A percentile compares a stretch with the other conserved stretches of the same genome.
phyloP scores from a whole-genome alignment of 2,113 vertebrate genomes.

The Micronycteris hirsuta region DNA sequence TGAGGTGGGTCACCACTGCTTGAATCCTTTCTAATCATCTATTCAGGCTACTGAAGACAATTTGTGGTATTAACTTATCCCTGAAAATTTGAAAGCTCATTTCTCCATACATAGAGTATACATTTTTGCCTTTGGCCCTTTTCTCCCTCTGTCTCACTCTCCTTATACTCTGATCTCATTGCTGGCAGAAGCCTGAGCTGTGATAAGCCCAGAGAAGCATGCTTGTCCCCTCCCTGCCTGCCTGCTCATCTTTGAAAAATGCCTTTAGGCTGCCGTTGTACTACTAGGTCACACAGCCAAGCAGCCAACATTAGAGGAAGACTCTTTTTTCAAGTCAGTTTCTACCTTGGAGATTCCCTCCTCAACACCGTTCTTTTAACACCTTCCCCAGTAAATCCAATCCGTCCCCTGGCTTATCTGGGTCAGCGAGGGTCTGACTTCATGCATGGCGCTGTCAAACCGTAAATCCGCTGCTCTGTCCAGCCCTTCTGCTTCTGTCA shows the following conservation, averaged over 20 bases:
- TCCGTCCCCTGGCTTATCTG: conserved; percentile 67
- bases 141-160: conserved; percentile 22
- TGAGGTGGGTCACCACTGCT: conserved; percentile 31
- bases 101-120: conserved; percentile 39
- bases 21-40: conserved; percentile 59
- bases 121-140: conserved; percentile 44
- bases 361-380: conserved; percentile 2
- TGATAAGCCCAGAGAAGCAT: conserved; percentile 48
- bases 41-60: conserved; percentile 16
- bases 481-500: conserved; percentile 57
- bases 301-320: conserved; percentile 7
- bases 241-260: conserved; percentile 45
- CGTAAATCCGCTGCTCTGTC: conserved; percentile 56
- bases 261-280: conserved; percentile 9
- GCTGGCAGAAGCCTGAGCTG: conserved; percentile 27
- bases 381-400: conserved; percentile 55
- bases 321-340: conserved; percentile 62
- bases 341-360: not conserved
- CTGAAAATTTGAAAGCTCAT: conserved; percentile 33
- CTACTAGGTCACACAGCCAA: not conserved
- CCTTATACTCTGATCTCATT: conserved; percentile 47
- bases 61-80: conserved; percentile 50
- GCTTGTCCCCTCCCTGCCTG: not conserved
- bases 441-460: conserved; percentile 56
- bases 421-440: conserved; percentile 72